Percentiles rank a stretch among this genome's conserved stretches.
These are phyloP conservation scores for Cerceris ruficornis DNA, from an alignment of 2,888 invertebrate species.

Conservation along the genomic window DNA sequence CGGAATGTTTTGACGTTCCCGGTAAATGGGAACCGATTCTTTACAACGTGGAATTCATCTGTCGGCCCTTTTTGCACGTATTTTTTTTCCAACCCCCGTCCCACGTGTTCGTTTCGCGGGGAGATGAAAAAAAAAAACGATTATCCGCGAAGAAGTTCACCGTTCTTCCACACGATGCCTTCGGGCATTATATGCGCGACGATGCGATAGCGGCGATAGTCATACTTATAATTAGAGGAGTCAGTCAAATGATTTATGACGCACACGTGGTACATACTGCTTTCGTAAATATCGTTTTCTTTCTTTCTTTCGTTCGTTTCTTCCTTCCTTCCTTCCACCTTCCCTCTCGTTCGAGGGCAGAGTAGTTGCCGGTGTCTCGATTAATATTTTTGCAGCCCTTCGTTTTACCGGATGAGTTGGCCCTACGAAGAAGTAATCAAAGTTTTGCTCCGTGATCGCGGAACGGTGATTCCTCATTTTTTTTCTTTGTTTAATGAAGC, in stretches of 20 bases:
- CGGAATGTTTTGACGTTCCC: constrained; percentile 56
- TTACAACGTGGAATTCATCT: constrained; percentile 60
- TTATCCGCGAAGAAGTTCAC: constrained; percentile 26
- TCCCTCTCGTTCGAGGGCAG: constrained; percentile 3
- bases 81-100: constrained; percentile 14
- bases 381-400: constrained; percentile 53
- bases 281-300: constrained; percentile 60
- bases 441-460: background rate
- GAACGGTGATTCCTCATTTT: background rate
- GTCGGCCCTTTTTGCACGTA: constrained; percentile 65
- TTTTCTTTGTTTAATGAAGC: too few species aligned
- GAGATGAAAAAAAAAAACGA: constrained; percentile 24
- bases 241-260: constrained; percentile 77
- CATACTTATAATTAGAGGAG: constrained; percentile 79
- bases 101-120: constrained; percentile 18
- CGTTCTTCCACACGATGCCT: constrained; percentile 50
- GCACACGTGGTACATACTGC: constrained; percentile 73
- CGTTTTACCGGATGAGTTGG: constrained; percentile 24
- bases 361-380: constrained; percentile 32
- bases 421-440: background rate
- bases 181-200: constrained; percentile 70
- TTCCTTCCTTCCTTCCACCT: background rate
- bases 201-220: constrained; percentile 74
- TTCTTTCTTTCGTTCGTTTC: too few species aligned
- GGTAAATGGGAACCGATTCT: constrained; percentile 55